phyloP scores from a whole-genome alignment of 2,797 vertebrate species.

The Sebastes cheni region DNA sequence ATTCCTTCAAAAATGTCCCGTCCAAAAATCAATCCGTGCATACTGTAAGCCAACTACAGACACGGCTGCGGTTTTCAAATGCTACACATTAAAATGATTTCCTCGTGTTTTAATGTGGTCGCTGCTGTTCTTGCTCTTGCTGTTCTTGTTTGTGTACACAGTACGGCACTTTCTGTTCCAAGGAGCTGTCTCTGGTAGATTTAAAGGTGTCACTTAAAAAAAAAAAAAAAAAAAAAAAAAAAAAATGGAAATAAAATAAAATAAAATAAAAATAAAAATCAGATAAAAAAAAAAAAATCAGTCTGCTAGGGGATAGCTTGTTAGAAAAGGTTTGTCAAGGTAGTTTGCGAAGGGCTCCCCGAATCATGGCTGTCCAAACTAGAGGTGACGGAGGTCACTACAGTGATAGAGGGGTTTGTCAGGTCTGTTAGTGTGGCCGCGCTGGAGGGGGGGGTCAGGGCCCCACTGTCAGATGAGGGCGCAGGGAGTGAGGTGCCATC shows the following conservation, averaged over 20 bases:
- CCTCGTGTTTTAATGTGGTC: conserved; percentile 70
- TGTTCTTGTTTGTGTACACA: conserved; percentile 73
- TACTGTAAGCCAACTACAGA: conserved; percentile 68
- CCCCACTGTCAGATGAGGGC: conserved; percentile 97
- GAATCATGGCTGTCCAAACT: conserved; percentile 99
- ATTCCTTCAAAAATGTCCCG: conserved; percentile 61
- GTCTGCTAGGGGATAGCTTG: conserved; percentile 77
- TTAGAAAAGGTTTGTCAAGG: conserved; percentile 99
- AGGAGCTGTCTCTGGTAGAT: conserved; percentile 85
- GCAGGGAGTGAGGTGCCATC: conserved; percentile 97
- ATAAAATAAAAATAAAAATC: conserved; percentile 64
- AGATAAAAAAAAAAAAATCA: conserved; percentile 68
- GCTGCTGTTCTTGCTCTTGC: conserved; percentile 71
- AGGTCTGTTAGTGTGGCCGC: conserved; percentile 99
- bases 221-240: conserved; percentile 73
- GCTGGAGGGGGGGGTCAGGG: conserved; percentile 96
- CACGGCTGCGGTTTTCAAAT: conserved; percentile 89
- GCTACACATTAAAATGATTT: conserved; percentile 88
- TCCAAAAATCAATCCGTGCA: conserved; percentile 62
- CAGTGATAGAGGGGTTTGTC: conserved; percentile 99
- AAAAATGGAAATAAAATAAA: conserved; percentile 53
- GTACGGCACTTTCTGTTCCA: conserved; percentile 85
- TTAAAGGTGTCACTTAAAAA: conserved; percentile 86
- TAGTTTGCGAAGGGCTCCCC: conserved; percentile 98
- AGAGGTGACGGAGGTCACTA: conserved; percentile 98